Conservation (phyloP, 2,888 invertebrate species). For the Buathra laborator region DNA sequence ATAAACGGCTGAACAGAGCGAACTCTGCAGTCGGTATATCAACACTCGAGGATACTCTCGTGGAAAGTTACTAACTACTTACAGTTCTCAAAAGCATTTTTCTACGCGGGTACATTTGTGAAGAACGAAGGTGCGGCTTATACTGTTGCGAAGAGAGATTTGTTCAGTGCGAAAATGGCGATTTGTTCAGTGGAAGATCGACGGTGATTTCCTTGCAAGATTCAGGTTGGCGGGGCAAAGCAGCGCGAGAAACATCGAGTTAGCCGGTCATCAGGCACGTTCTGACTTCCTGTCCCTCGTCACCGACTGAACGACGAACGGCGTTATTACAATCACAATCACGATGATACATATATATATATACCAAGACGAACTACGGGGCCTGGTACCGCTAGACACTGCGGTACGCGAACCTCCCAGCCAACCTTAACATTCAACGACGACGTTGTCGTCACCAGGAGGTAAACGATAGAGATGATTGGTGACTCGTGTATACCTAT, state of each 20-base stretch:
- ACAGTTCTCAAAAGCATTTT: neutral
- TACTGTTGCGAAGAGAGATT: neutral
- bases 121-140: neutral
- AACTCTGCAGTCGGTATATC: conserved; percentile 75
- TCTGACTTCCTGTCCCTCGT: conserved; percentile 55
- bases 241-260: conserved; percentile 28
- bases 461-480: conserved; percentile 6
- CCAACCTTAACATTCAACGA: conserved; percentile 28
- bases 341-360: conserved; percentile 3
- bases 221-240: conserved; percentile 36
- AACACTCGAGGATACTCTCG: conserved; percentile 46
- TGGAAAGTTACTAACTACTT: neutral
- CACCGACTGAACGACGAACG: conserved; percentile 49
- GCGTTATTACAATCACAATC: conserved; percentile 1
- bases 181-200: no score
- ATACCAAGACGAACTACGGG: conserved; percentile 29
- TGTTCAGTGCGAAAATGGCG: no score
- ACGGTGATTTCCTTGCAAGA: neutral
- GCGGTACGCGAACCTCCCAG: conserved; percentile 51
- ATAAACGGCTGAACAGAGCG: conserved; percentile 74
- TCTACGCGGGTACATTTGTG: neutral
- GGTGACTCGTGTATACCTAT: neutral
- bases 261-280: conserved; percentile 22
- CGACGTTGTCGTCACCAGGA: neutral
- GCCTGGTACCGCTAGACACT: conserved; percentile 79